phyloP scores from a whole-genome alignment of 2,888 invertebrate species.

The Cacoxenus indagator region DNA sequence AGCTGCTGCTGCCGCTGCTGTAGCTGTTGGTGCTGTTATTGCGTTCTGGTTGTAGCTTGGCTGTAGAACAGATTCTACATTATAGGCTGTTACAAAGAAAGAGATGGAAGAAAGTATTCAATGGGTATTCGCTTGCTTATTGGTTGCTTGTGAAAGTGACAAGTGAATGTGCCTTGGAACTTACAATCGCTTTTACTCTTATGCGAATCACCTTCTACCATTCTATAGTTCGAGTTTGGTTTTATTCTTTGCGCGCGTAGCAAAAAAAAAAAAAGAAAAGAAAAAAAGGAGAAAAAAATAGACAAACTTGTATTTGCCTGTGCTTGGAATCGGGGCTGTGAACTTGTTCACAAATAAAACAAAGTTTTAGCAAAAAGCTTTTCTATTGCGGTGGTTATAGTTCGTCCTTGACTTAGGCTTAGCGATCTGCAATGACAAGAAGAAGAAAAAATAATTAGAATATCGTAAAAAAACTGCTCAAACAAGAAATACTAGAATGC shows the following conservation, averaged over 20 bases:
- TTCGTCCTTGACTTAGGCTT: constrained; percentile 24
- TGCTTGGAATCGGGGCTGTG: neutral
- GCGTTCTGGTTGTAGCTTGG: constrained; percentile 78
- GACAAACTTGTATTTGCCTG: constrained; percentile 37
- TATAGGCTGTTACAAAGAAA: constrained; percentile 77
- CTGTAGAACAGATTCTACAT: constrained; percentile 88
- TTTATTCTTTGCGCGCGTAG: constrained; percentile 65
- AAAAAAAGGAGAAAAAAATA: constrained; percentile 40
- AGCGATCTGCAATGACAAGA: constrained; percentile 7
- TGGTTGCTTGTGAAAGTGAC: neutral
- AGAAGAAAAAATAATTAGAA: neutral
- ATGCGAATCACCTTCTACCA: constrained; percentile 91
- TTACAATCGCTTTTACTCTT: constrained; percentile 83
- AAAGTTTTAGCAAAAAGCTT: constrained; percentile 17
- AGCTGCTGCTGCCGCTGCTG: constrained; percentile 36
- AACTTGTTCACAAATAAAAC: constrained; percentile 32
- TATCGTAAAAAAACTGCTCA: no score
- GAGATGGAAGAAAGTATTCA: constrained; percentile 4
- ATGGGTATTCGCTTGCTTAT: neutral
- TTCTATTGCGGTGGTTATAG: no score
- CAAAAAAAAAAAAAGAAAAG: constrained; percentile 50
- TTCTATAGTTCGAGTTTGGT: constrained; percentile 79
- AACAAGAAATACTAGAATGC: no score
- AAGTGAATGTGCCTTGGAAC: constrained; percentile 58
- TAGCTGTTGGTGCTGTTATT: constrained; percentile 73